These are phyloP conservation scores for Drosophila seclusa DNA, from an alignment of 2,888 invertebrate genomes.

Conservation along the genomic window DNA sequence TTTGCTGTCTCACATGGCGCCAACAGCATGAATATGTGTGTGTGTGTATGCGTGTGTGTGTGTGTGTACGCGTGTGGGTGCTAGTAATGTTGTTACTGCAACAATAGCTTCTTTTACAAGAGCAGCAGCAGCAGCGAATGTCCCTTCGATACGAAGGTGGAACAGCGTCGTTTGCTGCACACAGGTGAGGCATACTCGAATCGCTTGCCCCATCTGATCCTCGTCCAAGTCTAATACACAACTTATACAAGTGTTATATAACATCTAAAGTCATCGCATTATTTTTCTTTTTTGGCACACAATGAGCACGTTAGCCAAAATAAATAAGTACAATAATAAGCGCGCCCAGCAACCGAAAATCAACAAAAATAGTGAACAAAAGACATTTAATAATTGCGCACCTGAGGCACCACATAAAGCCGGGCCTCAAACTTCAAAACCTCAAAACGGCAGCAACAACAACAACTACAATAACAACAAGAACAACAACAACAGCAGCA, in stretches of 20 bases:
- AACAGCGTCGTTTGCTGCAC: slow-evolving; percentile 19
- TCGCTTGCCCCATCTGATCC: slow-evolving; percentile 51
- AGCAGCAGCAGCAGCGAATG: slow-evolving; percentile 32
- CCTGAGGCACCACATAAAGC: slow-evolving; percentile 67
- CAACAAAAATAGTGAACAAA: slow-evolving; percentile 49
- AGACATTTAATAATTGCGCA: slow-evolving; percentile 69
- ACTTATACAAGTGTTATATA: slow-evolving; percentile 45
- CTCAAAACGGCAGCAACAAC: slow-evolving; percentile 18
- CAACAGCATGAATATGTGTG: slow-evolving; percentile 5
- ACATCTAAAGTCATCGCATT: slow-evolving; percentile 8
- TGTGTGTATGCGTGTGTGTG: slow-evolving; percentile 30
- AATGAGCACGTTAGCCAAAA: slow-evolving; percentile 11
- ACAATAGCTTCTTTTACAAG: slow-evolving; percentile 67
- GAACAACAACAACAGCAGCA: slow-evolving; percentile 1
- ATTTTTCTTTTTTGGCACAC: background rate
- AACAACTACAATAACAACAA: slow-evolving; percentile 8
- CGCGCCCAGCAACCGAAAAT: slow-evolving; percentile 32
- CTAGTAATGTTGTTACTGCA: slow-evolving; percentile 79
- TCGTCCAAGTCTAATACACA: slow-evolving; percentile 59
- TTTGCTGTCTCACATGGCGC: slow-evolving; percentile 72
- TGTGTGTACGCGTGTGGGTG: slow-evolving; percentile 48
- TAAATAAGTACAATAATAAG: slow-evolving; percentile 14
- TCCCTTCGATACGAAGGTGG: slow-evolving; percentile 49
- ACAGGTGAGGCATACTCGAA: slow-evolving; percentile 14
- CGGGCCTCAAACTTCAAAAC: slow-evolving; percentile 41